These are phyloP conservation scores for Eira barbara DNA, from an alignment of 2,113 vertebrate species.

Conservation along the genomic window DNA sequence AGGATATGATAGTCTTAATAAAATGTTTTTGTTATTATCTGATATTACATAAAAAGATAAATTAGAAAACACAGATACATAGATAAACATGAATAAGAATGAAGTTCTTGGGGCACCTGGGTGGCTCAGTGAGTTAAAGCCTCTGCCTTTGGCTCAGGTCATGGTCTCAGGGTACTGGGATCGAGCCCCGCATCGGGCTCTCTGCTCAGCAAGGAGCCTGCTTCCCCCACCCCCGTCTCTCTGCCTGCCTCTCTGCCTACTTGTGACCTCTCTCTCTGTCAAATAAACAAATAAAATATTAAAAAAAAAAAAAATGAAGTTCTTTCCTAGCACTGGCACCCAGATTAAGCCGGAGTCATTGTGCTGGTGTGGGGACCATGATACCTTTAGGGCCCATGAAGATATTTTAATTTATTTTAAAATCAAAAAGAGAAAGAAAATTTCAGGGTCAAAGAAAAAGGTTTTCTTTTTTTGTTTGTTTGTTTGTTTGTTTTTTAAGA, in stretches of 20 bases:
- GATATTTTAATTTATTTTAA: background rate
- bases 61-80: background rate
- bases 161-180: too few species aligned
- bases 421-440: background rate
- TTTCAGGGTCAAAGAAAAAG: background rate
- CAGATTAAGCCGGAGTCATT: background rate
- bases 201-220: too few species aligned
- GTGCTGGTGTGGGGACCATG: background rate
- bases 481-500: background rate
- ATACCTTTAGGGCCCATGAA: background rate
- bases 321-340: rapidly evolving
- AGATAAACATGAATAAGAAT: background rate
- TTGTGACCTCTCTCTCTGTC: too few species aligned
- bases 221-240: too few species aligned
- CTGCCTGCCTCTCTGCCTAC: too few species aligned
- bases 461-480: background rate
- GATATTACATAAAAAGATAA: background rate
- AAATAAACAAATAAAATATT: too few species aligned
- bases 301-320: background rate
- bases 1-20: background rate
- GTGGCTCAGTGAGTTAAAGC: too few species aligned
- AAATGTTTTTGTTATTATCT: background rate
- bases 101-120: background rate
- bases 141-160: too few species aligned
- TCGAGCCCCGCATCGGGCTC: too few species aligned